phyloP scores from a whole-genome alignment of 2,888 invertebrate species.

The Liodrosophila aerea region DNA sequence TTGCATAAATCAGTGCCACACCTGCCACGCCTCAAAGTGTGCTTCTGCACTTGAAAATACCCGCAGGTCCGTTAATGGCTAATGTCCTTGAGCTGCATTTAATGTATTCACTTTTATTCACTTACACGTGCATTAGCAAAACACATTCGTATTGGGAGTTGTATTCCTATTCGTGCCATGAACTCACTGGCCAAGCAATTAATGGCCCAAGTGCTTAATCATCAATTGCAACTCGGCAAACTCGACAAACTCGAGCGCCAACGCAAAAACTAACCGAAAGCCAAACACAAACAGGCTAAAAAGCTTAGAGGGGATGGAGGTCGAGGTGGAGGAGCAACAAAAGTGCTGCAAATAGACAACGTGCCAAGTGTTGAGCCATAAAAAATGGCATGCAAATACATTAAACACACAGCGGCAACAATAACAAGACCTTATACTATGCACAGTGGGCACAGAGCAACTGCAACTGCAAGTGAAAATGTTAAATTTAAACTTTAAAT shows the following conservation, averaged over 20 bases:
- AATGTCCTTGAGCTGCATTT: slow-evolving; percentile 25
- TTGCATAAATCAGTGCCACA: slow-evolving; percentile 65
- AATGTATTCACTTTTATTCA: slow-evolving; percentile 34
- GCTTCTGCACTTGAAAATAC: slow-evolving; percentile 7
- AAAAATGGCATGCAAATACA: slow-evolving; percentile 52
- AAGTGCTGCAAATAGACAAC: slow-evolving; percentile 33
- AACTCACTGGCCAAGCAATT: slow-evolving; percentile 42
- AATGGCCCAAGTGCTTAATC: slow-evolving; percentile 53
- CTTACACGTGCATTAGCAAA: not conserved
- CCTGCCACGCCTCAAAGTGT: slow-evolving; percentile 18
- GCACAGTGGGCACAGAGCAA: slow-evolving; percentile 32
- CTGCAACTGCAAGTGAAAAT: not conserved
- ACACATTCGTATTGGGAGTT: too few relatives aligned
- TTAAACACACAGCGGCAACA: slow-evolving; percentile 32
- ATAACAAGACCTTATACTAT: not conserved
- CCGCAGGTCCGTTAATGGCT: slow-evolving; percentile 6
- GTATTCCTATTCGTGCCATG: slow-evolving; percentile 8
- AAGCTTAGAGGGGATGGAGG: not conserved
- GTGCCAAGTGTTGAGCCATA: slow-evolving; percentile 51
- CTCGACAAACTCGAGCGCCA: slow-evolving; percentile 26
- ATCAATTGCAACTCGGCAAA: slow-evolving; percentile 50
- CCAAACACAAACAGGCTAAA: slow-evolving; percentile 23
- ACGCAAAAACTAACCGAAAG: slow-evolving; percentile 41
- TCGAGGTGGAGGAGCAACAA: not conserved
- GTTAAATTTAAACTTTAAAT: not conserved